Percentiles rank a stretch among this genome's conserved stretches.
These are phyloP conservation scores for Cyaniris semiargus DNA, from an alignment of 2,888 invertebrate species.

Conservation along the genomic window DNA sequence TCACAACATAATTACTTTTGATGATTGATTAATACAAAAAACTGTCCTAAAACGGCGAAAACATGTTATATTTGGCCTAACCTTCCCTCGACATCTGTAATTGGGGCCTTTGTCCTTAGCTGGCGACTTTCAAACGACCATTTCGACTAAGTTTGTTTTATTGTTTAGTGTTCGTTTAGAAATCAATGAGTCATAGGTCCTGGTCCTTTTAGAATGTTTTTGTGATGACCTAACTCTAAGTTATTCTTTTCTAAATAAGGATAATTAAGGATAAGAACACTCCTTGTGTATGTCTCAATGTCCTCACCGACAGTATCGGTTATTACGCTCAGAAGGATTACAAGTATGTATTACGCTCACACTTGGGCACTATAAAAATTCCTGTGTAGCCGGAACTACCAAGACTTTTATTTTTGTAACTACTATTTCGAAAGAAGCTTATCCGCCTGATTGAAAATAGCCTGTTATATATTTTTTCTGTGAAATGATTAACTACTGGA, in stretches of 20 bases:
- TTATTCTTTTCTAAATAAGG: neutral
- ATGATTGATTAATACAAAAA: constrained; percentile 14
- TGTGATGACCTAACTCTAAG: neutral
- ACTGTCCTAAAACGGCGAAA: constrained; percentile 24
- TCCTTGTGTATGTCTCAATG: too few species aligned
- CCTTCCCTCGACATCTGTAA: constrained; percentile 65
- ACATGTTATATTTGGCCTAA: constrained; percentile 43
- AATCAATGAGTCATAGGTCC: constrained; percentile 24
- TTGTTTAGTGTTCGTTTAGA: constrained; percentile 31
- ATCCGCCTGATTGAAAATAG: too few species aligned
- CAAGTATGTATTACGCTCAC: too few species aligned
- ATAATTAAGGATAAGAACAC: too few species aligned
- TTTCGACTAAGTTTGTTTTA: constrained; percentile 55
- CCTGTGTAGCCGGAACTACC: too few species aligned
- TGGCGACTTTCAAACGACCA: constrained; percentile 72
- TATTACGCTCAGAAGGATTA: too few species aligned
- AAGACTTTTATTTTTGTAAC: too few species aligned
- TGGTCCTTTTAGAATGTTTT: neutral
- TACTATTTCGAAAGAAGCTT: too few species aligned
- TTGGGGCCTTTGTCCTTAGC: constrained; percentile 65
- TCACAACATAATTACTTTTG: neutral
- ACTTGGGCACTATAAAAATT: too few species aligned
- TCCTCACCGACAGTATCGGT: too few species aligned
- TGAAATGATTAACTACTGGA: too few species aligned
- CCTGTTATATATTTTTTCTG: too few species aligned